These are phyloP conservation scores for Eudorcas thomsonii DNA, from an alignment of 2,113 vertebrate species.

Conservation along the genomic window DNA sequence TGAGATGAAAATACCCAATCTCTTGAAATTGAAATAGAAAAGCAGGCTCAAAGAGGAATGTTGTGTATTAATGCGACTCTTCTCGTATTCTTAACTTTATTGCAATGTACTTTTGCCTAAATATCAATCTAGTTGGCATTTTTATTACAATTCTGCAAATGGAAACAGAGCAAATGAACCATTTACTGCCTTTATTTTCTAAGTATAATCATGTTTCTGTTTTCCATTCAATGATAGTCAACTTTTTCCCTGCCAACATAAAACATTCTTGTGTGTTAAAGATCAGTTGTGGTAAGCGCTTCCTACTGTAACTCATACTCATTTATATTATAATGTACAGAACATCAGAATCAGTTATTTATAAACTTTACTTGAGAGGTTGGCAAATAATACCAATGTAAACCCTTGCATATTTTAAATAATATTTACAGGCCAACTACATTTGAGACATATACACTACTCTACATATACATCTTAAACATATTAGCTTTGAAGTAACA, in stretches of 20 bases:
- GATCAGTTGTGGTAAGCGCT: constrained; percentile 65
- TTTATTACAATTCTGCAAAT: constrained; percentile 83
- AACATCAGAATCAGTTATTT: neutral
- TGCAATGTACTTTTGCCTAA: constrained; percentile 75
- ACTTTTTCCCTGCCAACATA: constrained; percentile 52
- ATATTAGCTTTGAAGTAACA: constrained; percentile 27
- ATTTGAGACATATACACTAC: neutral
- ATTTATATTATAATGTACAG: constrained; percentile 44
- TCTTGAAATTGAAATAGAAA: constrained; percentile 70
- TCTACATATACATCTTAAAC: neutral
- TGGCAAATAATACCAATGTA: constrained; percentile 44
- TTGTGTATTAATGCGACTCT: constrained; percentile 71
- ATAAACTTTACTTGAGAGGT: constrained; percentile 48
- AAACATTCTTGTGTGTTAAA: constrained; percentile 62
- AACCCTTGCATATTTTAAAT: constrained; percentile 35
- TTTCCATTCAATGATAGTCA: constrained; percentile 73
- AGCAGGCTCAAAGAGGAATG: constrained; percentile 60
- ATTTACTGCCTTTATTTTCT: constrained; percentile 80
- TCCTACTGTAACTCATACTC: neutral
- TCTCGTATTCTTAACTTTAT: constrained; percentile 78
- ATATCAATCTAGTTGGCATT: constrained; percentile 82
- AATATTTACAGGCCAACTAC: neutral
- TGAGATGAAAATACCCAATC: constrained; percentile 61
- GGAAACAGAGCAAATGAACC: constrained; percentile 81
- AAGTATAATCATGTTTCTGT: constrained; percentile 74